Conservation (phyloP, 2,113 vertebrate genomes). For the Pteruthius melanotis region DNA sequence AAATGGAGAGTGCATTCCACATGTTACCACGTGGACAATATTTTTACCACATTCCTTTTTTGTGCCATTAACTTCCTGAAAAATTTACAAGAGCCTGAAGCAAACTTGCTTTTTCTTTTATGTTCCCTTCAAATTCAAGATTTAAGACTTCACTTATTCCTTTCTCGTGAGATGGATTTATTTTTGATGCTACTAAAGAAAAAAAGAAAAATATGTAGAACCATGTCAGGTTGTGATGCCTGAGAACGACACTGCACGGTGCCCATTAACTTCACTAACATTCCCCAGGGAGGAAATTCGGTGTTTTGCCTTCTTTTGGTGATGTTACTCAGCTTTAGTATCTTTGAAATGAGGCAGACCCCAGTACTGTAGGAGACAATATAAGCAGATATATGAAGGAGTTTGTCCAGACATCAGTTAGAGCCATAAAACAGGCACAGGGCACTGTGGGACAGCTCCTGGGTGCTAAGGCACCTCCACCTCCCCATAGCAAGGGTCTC, state of each 20-base stretch:
- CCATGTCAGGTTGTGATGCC: not conserved
- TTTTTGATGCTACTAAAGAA: not conserved
- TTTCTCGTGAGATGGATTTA: not conserved
- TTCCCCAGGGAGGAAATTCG: not conserved
- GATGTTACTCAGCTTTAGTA: not conserved
- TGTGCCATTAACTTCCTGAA: slow-evolving; percentile 7
- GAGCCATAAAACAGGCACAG: accelerated
- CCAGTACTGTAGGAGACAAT: accelerated
- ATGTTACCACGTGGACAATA: not conserved
- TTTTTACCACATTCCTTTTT: not conserved
- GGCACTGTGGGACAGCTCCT: not conserved
- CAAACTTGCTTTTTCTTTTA: not conserved
- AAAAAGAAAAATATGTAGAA: not conserved
- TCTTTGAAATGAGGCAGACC: not conserved
- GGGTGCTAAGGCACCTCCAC: not conserved
- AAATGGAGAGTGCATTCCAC: not conserved
- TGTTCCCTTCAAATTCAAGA: not conserved
- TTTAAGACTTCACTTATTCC: not conserved
- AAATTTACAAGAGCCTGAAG: slow-evolving; percentile 20
- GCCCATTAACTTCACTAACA: not conserved
- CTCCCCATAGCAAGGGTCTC: not conserved
- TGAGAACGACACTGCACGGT: not conserved
- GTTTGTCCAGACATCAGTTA: not conserved
- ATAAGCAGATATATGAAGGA: not conserved
- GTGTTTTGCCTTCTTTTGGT: not conserved